These are phyloP conservation scores for Holotrichia oblita DNA, from an alignment of 1,140 invertebrate species.

Conservation along the genomic window DNA sequence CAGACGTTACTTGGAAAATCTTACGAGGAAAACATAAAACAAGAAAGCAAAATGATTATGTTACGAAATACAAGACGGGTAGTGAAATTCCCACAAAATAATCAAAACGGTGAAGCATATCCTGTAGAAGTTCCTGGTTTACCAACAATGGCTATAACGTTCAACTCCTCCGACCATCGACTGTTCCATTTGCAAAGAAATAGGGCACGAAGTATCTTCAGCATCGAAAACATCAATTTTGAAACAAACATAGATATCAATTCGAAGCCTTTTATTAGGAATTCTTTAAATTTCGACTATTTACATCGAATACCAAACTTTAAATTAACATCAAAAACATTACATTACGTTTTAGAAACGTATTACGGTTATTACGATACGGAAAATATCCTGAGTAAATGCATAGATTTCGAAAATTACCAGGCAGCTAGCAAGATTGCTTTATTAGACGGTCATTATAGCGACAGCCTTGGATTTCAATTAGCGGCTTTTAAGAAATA, in stretches of 20 bases:
- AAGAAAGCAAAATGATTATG: conserved; percentile 62
- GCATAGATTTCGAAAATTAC: conserved; percentile 60
- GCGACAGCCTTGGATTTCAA: conserved; percentile 62
- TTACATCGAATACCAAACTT: conserved; percentile 51
- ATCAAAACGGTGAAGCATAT: conserved; percentile 51
- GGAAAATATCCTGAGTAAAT: conserved; percentile 57
- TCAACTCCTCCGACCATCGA: conserved; percentile 52
- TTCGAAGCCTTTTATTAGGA: conserved; percentile 38
- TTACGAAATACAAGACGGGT: conserved; percentile 64
- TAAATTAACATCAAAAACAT: conserved; percentile 55
- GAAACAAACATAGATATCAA: conserved; percentile 26
- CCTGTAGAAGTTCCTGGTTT: conserved; percentile 59
- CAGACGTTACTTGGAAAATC: conserved; percentile 61
- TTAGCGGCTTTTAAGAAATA: conserved; percentile 59
- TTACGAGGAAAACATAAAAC: conserved; percentile 57
- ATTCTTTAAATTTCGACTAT: conserved; percentile 47
- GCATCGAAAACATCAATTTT: conserved; percentile 49
- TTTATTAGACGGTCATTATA: conserved; percentile 60
- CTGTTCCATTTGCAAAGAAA: conserved; percentile 50
- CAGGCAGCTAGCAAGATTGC: conserved; percentile 62
- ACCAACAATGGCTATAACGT: conserved; percentile 58
- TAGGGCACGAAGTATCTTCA: conserved; percentile 47
- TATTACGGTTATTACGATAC: conserved; percentile 60
- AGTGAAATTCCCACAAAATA: conserved; percentile 61
- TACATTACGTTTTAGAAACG: conserved; percentile 60